Evolutionary conservation across 2,888 invertebrate genomes (phyloP), one percentile per base, ranked within the genome.

Genomic region (Drosophila affinis): DNA sequence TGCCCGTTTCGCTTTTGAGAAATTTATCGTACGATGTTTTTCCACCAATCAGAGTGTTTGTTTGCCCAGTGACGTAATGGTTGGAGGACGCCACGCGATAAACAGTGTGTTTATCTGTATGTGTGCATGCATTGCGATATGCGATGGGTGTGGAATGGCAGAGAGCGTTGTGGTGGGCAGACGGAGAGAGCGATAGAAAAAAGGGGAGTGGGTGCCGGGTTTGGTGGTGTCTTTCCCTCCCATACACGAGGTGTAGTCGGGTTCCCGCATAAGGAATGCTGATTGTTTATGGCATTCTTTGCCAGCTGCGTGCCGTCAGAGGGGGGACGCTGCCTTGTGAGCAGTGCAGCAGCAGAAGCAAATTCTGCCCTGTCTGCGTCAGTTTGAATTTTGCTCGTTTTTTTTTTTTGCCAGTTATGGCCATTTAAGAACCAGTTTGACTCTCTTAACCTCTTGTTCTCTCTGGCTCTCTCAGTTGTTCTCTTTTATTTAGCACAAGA

Each of bases 1-100:
- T 72, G 72, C 76, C 73, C 73, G 69, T 81, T 78, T 81, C 63
- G 87, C 75, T 77, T 77, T 81, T 82, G 85, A 88, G 86, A 82
- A 89, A 82, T 87, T 84, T 86, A 89, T 92, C 91, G 91, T 91
- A 91, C 83, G 91, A 92, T 91, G 78, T 87, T 89, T 91, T 91
- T 89, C 78, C 74, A 82, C 91, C 91, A 91, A 91, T 91, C 90
- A 89, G 83, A 82, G 81, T 56, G 75, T 79, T 80, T 82, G 87
- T 81, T 87, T 88, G 78, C 79, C 81, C 79, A 84, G 78, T 91
- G 91, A 90, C 91, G 91, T 91, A 91, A 91, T 85, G 78, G 68
- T 72, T 69, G 57, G 76, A 61, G 77, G 76, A 78, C 83, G 80
- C 70, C 76, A 78, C 78, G 77, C 81, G 73, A 85, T 79, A 72